Evolutionary conservation across 2,113 vertebrate species (phyloP).

Genomic region (Panthera uncia): DNA sequence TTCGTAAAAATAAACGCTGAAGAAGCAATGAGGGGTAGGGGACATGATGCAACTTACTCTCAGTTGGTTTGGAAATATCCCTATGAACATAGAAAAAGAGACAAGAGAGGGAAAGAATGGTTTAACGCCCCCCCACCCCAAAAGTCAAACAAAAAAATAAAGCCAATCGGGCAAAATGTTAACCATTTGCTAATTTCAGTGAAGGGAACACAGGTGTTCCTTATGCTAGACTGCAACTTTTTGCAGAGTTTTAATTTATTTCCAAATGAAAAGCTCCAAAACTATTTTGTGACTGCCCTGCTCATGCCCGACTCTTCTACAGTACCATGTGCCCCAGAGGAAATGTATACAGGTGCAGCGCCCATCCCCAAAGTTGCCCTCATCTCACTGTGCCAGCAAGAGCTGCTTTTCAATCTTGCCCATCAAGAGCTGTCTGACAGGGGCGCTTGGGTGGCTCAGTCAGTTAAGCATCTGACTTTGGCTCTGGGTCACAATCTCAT

Average conservation of each 20-base stretch:
- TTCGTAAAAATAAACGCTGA: not conserved
- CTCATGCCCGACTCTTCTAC: not conserved
- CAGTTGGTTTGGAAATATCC: not conserved
- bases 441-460: too few species aligned
- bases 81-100: not conserved
- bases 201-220: not conserved
- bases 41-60: not conserved
- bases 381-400: not conserved
- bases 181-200: not conserved
- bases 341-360: not conserved
- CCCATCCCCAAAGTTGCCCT: not conserved
- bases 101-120: not conserved
- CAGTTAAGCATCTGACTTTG: too few species aligned
- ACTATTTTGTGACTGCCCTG: not conserved
- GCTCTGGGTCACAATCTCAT: too few species aligned
- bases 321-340: not conserved
- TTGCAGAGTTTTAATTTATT: not conserved
- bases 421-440: not conserved
- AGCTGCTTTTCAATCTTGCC: not conserved
- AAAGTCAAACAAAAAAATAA: not conserved
- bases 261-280: not conserved
- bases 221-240: not conserved
- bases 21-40: not conserved
- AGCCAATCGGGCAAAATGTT: not conserved
- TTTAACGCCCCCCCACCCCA: not conserved